These are phyloP conservation scores for Rutpela maculata DNA, from an alignment of 2,888 invertebrate genomes.

Conservation along the genomic window DNA sequence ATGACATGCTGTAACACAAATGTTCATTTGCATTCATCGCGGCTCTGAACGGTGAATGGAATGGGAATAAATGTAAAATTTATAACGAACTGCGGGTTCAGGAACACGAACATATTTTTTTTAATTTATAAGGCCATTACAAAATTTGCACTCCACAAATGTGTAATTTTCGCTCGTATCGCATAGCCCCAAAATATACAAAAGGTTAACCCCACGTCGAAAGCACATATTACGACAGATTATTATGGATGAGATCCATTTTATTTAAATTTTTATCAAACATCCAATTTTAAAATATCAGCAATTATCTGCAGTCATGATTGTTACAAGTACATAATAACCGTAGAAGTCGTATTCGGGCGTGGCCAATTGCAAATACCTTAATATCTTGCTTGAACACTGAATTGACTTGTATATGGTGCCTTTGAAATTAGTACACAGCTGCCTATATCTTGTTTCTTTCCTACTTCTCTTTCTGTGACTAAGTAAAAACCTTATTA, in stretches of 20 bases:
- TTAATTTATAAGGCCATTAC: slow-evolving; percentile 27
- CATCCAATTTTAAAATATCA: not conserved
- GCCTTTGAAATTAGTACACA: too few species aligned
- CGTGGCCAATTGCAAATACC: too few species aligned
- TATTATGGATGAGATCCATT: not conserved
- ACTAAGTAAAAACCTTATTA: too few species aligned
- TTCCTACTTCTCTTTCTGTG: too few species aligned
- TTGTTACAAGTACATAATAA: not conserved
- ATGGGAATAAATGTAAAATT: slow-evolving; percentile 34
- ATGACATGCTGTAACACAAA: slow-evolving; percentile 13
- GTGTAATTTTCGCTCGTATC: not conserved
- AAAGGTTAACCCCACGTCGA: not conserved
- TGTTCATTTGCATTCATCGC: slow-evolving; percentile 38
- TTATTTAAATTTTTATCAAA: not conserved
- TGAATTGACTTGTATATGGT: too few species aligned
- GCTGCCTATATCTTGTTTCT: too few species aligned
- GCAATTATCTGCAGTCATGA: not conserved
- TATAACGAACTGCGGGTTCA: slow-evolving; percentile 8
- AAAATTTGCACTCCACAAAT: slow-evolving; percentile 14
- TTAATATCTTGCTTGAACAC: too few species aligned
- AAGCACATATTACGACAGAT: not conserved
- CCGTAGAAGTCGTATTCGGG: not conserved
- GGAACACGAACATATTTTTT: not conserved
- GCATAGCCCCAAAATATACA: not conserved
- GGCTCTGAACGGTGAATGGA: slow-evolving; percentile 5